Evolutionary conservation across 2,888 invertebrate genomes (phyloP), one percentile per base, ranked within the genome.

Genomic region (Geophilus truncorum): DNA sequence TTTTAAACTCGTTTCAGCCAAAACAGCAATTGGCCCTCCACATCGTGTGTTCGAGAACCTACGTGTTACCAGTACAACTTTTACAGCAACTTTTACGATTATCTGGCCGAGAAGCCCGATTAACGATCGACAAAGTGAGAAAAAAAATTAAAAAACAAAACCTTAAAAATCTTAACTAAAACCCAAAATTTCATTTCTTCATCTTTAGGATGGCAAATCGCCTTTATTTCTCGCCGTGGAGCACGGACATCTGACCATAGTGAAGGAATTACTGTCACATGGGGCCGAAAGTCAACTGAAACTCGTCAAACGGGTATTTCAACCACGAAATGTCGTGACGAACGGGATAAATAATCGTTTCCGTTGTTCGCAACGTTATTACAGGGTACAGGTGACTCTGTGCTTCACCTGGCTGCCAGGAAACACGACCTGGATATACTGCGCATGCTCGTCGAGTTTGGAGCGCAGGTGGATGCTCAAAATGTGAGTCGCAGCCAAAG

Each of bases 21-120:
- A 93, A 94, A 82, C 92, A 94, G 84, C 97, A 98, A 88, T 94
- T 97, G 6, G 94, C 98, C 1, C 93, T 98, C 1, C 99, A 99
- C 89, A 90, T 98, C 87, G 97, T 97, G 82, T 96, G 97, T 80
- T 93, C 94, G 84, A 91, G 98, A 85, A 94, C 95, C 87, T 95
- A 95, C 0, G 96, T 96, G 18, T 94, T 95, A 12, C 96, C 97
- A 4, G 93, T 97, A 81, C 93, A 94, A 84, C 95, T 97, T 84
- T 91, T 98, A 15, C 91, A 97, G 85, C 92, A 95, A 5, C 90
- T 99, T 51, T 90, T 98, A 81, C 92, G 92, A 82, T 93, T 94
- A 21, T 94, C 95, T 40, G 95, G 95, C 79, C 95, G 95, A 87
- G 97, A 98, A 85, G 94, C 95, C 84, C 90, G 97, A 82, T 88